Percentiles rank a stretch among this genome's conserved stretches.
Conservation (phyloP, 2,888 invertebrate genomes). For the Oligia fasciuncula region DNA sequence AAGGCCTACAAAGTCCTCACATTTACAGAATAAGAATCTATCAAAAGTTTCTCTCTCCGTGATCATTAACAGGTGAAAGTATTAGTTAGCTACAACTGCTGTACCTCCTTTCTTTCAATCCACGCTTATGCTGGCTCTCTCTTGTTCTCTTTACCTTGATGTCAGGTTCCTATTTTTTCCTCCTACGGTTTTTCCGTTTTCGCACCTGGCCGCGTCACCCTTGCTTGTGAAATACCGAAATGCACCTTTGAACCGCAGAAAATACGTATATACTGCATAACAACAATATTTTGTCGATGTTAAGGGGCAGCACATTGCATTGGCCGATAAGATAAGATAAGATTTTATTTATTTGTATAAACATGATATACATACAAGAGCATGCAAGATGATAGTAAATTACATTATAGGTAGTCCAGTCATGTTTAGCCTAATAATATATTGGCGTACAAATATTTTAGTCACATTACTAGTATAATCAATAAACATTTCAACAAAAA, state of each 20-base stretch:
- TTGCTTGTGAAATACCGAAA: slow-evolving; percentile 10
- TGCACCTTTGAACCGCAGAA: slow-evolving; percentile 21
- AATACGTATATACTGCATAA: background rate
- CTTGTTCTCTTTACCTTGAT: background rate
- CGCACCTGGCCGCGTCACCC: slow-evolving; percentile 6
- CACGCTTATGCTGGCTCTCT: background rate
- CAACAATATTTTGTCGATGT: slow-evolving; percentile 2
- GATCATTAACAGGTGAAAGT: background rate
- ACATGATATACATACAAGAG: too few species aligned
- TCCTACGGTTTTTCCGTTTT: background rate
- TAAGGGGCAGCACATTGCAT: slow-evolving; percentile 35
- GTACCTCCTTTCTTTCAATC: background rate
- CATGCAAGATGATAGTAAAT: too few species aligned
- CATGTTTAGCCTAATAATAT: too few species aligned
- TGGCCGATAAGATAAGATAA: too few species aligned
- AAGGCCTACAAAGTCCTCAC: too few species aligned
- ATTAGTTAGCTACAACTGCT: background rate
- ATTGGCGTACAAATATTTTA: too few species aligned
- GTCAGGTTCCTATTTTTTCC: background rate
- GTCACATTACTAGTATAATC: too few species aligned
- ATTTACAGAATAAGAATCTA: too few species aligned
- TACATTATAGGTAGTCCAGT: too few species aligned
- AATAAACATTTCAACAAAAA: too few species aligned
- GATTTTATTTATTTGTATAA: too few species aligned
- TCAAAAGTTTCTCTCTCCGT: background rate